Percentiles rank a stretch among this genome's conserved stretches.
Evolutionary conservation across 2,888 invertebrate genomes (phyloP).

Genomic region (Folsomia manolachei): DNA sequence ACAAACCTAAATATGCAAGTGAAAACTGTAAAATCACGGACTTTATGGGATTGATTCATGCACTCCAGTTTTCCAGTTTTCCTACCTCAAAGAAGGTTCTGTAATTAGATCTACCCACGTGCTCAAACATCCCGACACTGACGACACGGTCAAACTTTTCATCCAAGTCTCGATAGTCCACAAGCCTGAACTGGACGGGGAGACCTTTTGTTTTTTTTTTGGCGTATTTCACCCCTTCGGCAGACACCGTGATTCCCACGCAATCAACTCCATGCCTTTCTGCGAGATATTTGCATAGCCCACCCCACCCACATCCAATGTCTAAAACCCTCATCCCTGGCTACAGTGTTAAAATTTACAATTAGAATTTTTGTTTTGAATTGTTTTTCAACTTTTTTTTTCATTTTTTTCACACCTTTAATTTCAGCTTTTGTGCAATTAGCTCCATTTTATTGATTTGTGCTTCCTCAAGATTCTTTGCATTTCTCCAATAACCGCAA

Average conservation of each 20-base stretch:
- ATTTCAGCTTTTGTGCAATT: slow-evolving; percentile 41
- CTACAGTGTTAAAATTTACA: too few species aligned
- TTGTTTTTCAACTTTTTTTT: too few species aligned
- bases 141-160: slow-evolving; percentile 33
- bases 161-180: slow-evolving; percentile 29
- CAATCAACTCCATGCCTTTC: slow-evolving; percentile 30
- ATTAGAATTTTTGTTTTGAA: too few species aligned
- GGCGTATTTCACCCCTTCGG: slow-evolving; percentile 29
- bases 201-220: slow-evolving; percentile 21
- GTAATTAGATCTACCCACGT: slow-evolving; percentile 5
- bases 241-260: slow-evolving; percentile 31
- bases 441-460: slow-evolving; percentile 45
- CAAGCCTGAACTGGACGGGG: slow-evolving; percentile 26
- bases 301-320: slow-evolving; percentile 23
- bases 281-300: slow-evolving; percentile 27
- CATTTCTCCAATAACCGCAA: slow-evolving; percentile 45
- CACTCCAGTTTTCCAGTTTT: too few species aligned
- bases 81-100: slow-evolving; percentile 12
- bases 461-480: slow-evolving; percentile 40
- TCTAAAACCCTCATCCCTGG: slow-evolving; percentile 47
- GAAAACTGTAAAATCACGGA: too few species aligned
- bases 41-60: neutral
- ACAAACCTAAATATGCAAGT: slow-evolving; percentile 25
- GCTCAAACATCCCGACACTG: slow-evolving; percentile 28
- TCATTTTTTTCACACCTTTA: too few species aligned